These are phyloP conservation scores for Nylanderia fulva DNA, from an alignment of 1,140 invertebrate species.

Conservation along the genomic window DNA sequence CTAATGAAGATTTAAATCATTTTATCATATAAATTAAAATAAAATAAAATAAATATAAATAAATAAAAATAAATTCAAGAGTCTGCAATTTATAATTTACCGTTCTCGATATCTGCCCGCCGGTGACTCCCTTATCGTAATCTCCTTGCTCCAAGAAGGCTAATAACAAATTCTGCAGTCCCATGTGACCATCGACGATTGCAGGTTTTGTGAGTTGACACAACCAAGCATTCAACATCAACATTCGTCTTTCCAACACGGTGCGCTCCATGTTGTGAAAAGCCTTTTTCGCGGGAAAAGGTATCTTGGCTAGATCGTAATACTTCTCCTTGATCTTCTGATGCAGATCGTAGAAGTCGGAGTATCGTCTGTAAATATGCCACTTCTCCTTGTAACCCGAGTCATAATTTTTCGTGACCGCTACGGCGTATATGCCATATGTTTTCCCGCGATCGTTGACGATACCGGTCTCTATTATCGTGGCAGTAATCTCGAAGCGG, in stretches of 20 bases:
- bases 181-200: conserved; percentile 88
- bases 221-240: conserved; percentile 94
- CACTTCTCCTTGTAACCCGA: conserved; percentile 90
- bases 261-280: conserved; percentile 96
- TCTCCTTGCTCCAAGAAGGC: conserved; percentile 93
- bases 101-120: conserved; percentile 87
- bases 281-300: conserved; percentile 97
- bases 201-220: conserved; percentile 89
- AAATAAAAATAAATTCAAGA: not conserved
- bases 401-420: conserved; percentile 90
- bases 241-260: conserved; percentile 95
- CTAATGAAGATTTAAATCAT: not conserved
- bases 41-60: no score
- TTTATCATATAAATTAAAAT: not conserved
- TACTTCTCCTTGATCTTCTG: conserved; percentile 93
- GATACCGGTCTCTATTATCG: conserved; percentile 91
- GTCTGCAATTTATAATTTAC: conserved; percentile 78
- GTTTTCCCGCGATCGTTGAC: conserved; percentile 92
- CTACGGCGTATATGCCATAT: conserved; percentile 96
- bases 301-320: conserved; percentile 91
- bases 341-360: conserved; percentile 96
- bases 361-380: conserved; percentile 94
- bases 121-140: conserved; percentile 90
- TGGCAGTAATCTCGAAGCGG: conserved; percentile 87
- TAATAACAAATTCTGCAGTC: conserved; percentile 90